Percentiles rank a stretch among this genome's conserved stretches.
These are phyloP conservation scores for Hartigia nigra DNA, from an alignment of 2,888 invertebrate species.

Conservation along the genomic window DNA sequence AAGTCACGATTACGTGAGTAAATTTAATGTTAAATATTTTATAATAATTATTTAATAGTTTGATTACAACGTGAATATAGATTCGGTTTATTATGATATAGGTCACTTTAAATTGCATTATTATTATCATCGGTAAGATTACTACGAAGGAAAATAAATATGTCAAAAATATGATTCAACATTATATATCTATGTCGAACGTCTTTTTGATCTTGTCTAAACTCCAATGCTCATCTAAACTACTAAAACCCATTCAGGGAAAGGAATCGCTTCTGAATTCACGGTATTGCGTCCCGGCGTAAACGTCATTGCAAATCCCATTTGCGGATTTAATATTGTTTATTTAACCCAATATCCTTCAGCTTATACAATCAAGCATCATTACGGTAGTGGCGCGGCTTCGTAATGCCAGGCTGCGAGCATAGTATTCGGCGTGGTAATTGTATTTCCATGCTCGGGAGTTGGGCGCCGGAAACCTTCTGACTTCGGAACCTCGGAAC, in stretches of 20 bases:
- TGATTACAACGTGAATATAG: too few relatives aligned
- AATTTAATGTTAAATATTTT: neutral
- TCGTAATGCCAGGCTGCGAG: constrained; percentile 34
- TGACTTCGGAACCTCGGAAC: constrained; percentile 5
- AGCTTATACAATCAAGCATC: constrained; percentile 63
- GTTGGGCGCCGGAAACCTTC: constrained; percentile 32
- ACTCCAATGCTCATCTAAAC: neutral
- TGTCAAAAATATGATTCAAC: neutral
- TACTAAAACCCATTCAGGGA: neutral
- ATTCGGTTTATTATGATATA: neutral
- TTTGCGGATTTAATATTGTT: constrained; percentile 62
- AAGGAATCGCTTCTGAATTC: neutral
- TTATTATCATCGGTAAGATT: neutral
- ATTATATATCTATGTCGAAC: neutral
- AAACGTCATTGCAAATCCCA: constrained; percentile 41
- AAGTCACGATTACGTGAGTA: neutral
- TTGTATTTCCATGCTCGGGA: constrained; percentile 63
- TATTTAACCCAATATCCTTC: constrained; percentile 64
- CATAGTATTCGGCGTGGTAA: constrained; percentile 54
- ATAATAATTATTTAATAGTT: neutral
- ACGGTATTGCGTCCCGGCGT: constrained; percentile 10
- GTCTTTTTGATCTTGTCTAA: neutral
- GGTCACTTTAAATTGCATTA: neutral
- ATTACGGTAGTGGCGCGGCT: constrained; percentile 48
- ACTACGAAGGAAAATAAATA: neutral